Base-by-base conservation (phyloP, 2,797 vertebrate genomes). In the Alectoris magna region DNA sequence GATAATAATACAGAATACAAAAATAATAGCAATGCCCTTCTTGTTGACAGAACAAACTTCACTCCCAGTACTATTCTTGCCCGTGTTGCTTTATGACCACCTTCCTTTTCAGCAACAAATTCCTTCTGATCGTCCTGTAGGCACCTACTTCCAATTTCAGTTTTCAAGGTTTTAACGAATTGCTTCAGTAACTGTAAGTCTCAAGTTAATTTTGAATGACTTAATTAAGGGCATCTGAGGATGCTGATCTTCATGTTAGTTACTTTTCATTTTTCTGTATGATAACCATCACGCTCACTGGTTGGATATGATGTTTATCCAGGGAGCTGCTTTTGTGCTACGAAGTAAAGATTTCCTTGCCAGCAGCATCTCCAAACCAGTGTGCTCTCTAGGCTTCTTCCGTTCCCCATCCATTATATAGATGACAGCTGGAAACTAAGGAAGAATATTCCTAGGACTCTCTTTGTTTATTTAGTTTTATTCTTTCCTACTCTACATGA, bases 281-380 rank as follows among this genome's bases (percentile, higher is more conserved):
- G 93, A 84, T 67, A 91, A 76, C n/a, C 58, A 4, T 68, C 71
- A 68, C 73, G 44, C 53, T 94, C 56, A 46, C 64, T 89, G 27
- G 17, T 36, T 88, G 91, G 71, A 63, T 78, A 69, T 60, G 48
- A 60, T 93, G 91, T 74, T 94, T 96, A 91, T 93, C 80, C 93
- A 84, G 77, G 91, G 95, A 93, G 90, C 80, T 90, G 86, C 83
- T 93, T 95, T 93, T 96, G 91, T 94, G 88, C 80, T 95, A 71
- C 79, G 88, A 95, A 95, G 94, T 90, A 90, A 96, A 94, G 80
- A 82, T 91, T 79, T 82, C 6, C 84, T 93, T 95, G 94, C 95
- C 91, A 95, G 88, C 60, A 79, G 74, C 48, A 82, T 27, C 51
- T 41, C 69, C 51, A 55, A n/a, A n/a, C 38, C 51, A 93, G 41